These are phyloP conservation scores for Danionella dracula DNA, from an alignment of 2,797 vertebrate species.

Conservation along the genomic window DNA sequence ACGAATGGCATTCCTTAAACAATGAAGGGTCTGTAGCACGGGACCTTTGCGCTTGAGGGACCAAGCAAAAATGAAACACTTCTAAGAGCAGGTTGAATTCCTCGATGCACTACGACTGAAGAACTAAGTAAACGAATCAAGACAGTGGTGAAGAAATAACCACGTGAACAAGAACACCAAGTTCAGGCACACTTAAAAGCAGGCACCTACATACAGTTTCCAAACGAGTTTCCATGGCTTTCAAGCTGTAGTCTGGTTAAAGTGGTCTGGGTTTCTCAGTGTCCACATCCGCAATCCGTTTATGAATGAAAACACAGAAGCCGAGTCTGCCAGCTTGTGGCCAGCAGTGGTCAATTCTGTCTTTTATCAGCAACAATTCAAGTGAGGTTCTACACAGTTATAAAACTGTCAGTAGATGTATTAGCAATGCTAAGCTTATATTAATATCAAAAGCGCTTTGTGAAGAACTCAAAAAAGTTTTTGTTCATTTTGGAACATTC, in stretches of 20 bases:
- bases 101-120: not conserved
- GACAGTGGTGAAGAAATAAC: not conserved
- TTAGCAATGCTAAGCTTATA: not conserved
- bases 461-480: too few species aligned
- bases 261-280: conserved; percentile 18
- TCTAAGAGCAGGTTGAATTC: not conserved
- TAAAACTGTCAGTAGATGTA: not conserved
- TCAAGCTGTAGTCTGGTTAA: not conserved
- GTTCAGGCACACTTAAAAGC: not conserved
- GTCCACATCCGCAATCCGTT: conserved; percentile 34
- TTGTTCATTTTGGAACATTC: too few species aligned
- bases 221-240: not conserved
- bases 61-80: not conserved
- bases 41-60: conserved; percentile 4
- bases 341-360: conserved; percentile 15
- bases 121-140: not conserved
- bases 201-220: not conserved
- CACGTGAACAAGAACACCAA: conserved; percentile 10
- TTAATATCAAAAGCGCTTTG: too few species aligned
- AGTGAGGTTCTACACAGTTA: not conserved
- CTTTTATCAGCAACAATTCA: not conserved
- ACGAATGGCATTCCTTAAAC: conserved; percentile 63
- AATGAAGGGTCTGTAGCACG: conserved; percentile 66
- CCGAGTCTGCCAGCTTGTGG: conserved; percentile 20
- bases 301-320: conserved; percentile 33